Evolutionary conservation across 2,113 vertebrate species (phyloP), one percentile per base, ranked within the genome.

Genomic region (Calcarius ornatus): DNA sequence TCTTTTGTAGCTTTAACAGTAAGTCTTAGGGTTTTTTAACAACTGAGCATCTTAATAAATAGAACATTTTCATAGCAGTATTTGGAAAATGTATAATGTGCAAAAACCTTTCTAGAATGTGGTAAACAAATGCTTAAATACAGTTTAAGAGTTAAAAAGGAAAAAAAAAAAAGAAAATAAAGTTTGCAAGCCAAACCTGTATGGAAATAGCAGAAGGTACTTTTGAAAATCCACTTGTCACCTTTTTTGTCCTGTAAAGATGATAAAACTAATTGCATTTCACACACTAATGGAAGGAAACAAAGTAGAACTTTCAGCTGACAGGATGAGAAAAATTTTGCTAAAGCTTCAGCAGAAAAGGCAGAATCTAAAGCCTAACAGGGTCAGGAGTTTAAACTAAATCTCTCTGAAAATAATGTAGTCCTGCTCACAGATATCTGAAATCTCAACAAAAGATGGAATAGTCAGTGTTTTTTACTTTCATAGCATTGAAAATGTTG

Each of bases 321-420:
- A 87, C 23, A 76, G 78, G 50, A n/a, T 92, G 75, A 89, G 72
- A 94, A 92, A 70, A 85, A 92, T 94, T 86, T 89, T 87, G 31
- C 70, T 92, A 85, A 86, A 84, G 40, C 65, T 72, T 51, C 48
- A 86, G 40, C 53, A 42, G 42, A 37, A 91, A 87, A 30, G 19
- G 21, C n/a, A 65, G 73, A 85, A 72, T 76, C 73, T 87, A 81
- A 69, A 56, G 21, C 48, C 48, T 77, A 30, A 15, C 69, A 71
- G 47, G 30, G 35, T 83, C 9, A 65, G 37, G 24, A 64, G 5
- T 89, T 79, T 75, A 81, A 88, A 78, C 20, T 20, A 50, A 71
- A 94, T 37, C 25, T 14, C 5, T 68, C 48, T 68, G 64, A 83
- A 83, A 75, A 25, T 30, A 51, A 4, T 33, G 16, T 69, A 65